Conservation (phyloP, 1,140 invertebrate genomes). For the Dryas iulia region DNA sequence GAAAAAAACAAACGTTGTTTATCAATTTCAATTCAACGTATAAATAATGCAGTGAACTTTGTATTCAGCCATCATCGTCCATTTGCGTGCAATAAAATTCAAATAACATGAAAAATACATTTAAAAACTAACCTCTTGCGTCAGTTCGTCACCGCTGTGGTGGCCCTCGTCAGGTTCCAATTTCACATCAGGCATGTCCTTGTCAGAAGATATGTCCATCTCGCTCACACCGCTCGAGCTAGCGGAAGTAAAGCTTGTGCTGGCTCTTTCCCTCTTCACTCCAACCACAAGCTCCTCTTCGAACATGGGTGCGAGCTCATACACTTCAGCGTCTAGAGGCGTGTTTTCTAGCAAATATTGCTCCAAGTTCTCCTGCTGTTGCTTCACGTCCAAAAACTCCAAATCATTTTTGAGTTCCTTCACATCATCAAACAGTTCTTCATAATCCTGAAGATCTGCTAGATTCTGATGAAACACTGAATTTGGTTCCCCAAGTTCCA, state of each 20-base stretch:
- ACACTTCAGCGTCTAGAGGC: conserved; percentile 64
- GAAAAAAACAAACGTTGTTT: neutral
- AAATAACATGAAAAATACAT: neutral
- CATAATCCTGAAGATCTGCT: conserved; percentile 71
- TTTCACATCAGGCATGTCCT: conserved; percentile 58
- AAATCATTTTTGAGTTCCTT: conserved; percentile 64
- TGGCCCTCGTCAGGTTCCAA: conserved; percentile 72
- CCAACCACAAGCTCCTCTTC: conserved; percentile 65
- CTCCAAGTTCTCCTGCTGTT: conserved; percentile 67
- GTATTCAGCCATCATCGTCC: neutral
- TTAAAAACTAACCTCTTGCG: conserved; percentile 70
- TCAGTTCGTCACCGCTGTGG: conserved; percentile 73
- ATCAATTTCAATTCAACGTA: neutral
- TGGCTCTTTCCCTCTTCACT: conserved; percentile 73
- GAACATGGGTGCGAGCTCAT: conserved; percentile 67
- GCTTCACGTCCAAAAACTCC: conserved; percentile 64
- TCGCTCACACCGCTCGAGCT: conserved; percentile 77
- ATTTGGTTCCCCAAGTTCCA: conserved; percentile 54
- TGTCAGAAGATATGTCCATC: conserved; percentile 56
- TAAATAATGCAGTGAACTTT: neutral
- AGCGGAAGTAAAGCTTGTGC: conserved; percentile 75
- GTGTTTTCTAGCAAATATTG: conserved; percentile 74
- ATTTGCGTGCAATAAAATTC: neutral
- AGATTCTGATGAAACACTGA: conserved; percentile 74
- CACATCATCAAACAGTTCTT: conserved; percentile 64